A percentile compares a stretch with the other conserved stretches of the same genome.
Evolutionary conservation across 2,888 invertebrate species (phyloP).

Genomic region (Lepidocyrtinus sp.): DNA sequence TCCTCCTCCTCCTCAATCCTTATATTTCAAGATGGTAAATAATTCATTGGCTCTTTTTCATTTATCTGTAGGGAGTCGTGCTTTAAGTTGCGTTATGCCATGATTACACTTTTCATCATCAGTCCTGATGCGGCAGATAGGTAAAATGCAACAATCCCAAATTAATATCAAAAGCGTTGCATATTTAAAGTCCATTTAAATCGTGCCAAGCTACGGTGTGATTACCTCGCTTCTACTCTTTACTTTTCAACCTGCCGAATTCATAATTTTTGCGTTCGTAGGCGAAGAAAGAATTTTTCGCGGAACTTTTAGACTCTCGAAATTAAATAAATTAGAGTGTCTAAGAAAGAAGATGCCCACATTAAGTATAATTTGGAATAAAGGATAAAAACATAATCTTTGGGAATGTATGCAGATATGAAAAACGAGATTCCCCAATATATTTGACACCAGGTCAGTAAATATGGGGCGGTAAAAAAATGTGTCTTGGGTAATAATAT

Average conservation of each 20-base stretch:
- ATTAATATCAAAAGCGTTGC: constrained; percentile 13
- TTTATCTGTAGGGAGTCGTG: not conserved
- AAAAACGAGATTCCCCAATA: not conserved
- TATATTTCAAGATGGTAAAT: not conserved
- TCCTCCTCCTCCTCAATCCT: too few relatives aligned
- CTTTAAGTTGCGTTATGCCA: constrained; percentile 26
- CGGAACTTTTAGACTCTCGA: not conserved
- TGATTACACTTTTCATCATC: constrained; percentile 37
- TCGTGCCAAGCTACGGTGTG: not conserved
- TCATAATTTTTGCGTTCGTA: too few relatives aligned
- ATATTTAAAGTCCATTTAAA: not conserved
- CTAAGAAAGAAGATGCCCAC: not conserved
- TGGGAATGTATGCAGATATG: too few relatives aligned
- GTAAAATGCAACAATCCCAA: not conserved
- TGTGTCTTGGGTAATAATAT: constrained; percentile 4
- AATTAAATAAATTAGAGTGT: not conserved
- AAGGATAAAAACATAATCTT: not conserved
- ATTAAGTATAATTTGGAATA: not conserved
- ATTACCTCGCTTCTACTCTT: not conserved
- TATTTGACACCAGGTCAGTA: constrained; percentile 1
- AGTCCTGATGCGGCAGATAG: not conserved
- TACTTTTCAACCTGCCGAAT: not conserved
- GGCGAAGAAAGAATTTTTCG: not conserved
- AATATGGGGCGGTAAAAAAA: not conserved
- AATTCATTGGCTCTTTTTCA: too few relatives aligned